These are phyloP conservation scores for Lerista edwardsae DNA, from an alignment of 2,797 vertebrate species.

Conservation along the genomic window DNA sequence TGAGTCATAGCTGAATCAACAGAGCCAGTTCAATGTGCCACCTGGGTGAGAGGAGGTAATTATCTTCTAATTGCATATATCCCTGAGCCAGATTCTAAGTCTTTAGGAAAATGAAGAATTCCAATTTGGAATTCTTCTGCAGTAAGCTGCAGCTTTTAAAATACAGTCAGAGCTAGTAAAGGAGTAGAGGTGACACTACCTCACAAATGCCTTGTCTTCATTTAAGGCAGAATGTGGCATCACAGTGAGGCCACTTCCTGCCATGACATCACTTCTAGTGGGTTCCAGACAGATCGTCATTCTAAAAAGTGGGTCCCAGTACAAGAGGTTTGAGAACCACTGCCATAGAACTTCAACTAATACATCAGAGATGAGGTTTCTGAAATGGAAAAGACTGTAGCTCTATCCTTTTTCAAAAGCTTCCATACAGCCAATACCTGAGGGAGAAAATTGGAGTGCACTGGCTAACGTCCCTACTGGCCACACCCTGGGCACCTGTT, in stretches of 20 bases:
- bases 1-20: neutral
- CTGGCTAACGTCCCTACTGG: too few species aligned
- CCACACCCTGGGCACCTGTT: too few species aligned
- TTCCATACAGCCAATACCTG: too few species aligned
- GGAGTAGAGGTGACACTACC: neutral
- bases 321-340: too few species aligned
- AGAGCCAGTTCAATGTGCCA: constrained; percentile 13
- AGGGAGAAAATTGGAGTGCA: too few species aligned
- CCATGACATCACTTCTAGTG: too few species aligned
- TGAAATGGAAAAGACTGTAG: neutral
- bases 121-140: neutral
- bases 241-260: too few species aligned
- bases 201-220: neutral
- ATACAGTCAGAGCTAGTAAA: neutral
- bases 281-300: too few species aligned
- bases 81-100: constrained; percentile 15
- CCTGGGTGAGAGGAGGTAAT: constrained; percentile 11
- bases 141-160: neutral
- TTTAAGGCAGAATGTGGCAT: neutral
- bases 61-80: constrained; percentile 32
- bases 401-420: neutral
- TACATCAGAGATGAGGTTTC: neutral
- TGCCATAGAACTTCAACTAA: neutral
- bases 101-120: neutral
- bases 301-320: too few species aligned